These are phyloP conservation scores for Drosophila tropicalis DNA, from an alignment of 1,140 invertebrate genomes.

Conservation along the genomic window DNA sequence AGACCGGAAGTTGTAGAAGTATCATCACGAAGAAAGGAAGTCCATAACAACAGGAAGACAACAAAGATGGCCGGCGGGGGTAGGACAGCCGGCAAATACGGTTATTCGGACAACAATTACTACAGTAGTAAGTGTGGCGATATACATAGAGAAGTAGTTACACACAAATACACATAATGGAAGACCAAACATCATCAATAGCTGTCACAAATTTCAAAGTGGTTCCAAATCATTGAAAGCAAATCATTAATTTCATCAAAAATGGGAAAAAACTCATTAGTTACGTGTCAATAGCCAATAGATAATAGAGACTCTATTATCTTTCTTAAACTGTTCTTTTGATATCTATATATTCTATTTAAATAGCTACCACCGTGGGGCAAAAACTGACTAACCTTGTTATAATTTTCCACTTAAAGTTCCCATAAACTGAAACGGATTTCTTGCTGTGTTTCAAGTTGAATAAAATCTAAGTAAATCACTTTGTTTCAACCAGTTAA, in stretches of 20 bases:
- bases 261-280: neutral
- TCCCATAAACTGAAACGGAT: no score
- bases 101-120: constrained; percentile 81
- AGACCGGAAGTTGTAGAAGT: constrained; percentile 46
- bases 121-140: constrained; percentile 71
- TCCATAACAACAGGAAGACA: constrained; percentile 49
- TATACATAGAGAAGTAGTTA: constrained; percentile 10
- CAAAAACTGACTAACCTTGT: no score
- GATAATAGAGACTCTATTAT: neutral
- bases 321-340: neutral
- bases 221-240: neutral
- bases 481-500: neutral
- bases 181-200: constrained; percentile 5
- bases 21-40: constrained; percentile 39
- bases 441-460: no score
- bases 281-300: neutral
- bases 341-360: neutral
- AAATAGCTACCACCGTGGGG: neutral
- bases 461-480: no score
- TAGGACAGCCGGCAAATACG: constrained; percentile 80
- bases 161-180: neutral
- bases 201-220: neutral
- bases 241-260: neutral
- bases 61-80: constrained; percentile 78
- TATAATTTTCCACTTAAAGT: no score